Base-by-base conservation (phyloP, 92 coral and sea anemone species). In the Zoanthus gigantus region DNA sequence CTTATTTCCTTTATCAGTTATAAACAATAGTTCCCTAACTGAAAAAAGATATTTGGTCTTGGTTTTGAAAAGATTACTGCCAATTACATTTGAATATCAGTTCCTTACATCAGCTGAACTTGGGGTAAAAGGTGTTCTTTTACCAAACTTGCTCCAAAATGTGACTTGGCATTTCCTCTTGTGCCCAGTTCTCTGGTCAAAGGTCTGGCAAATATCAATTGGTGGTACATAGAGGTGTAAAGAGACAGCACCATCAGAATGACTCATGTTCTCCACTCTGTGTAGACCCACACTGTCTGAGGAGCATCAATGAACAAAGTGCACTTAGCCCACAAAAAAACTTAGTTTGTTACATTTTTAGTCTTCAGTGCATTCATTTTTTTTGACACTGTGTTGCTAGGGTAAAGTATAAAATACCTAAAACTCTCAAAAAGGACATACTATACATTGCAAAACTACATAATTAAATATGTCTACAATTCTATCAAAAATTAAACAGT, bases 121-220 rank as follows among this genome's bases (percentile, higher is more conserved):
- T 5, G 85, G 56, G 5, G 85, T 81, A 44, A 91, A 95, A 6
- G 98, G 95, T 56, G 96, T 91, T 67, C 97, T 87, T 14, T 74
- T 16, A 23, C 99, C 99, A 90, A 87, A 89, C 84, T 97, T 96
- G 88, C 97, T 92, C 92, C 93, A 95, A 83, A 97, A 97, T 72
- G 99, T 97, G 66, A 97, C 95, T 66, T 88, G 94, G 65, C 97
- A 95, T 57, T 87, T 84, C 29, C 95, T 76, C 67, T 88, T 92
- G 79, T 97, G 97, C 12, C 99, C 95, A 9, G 99, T 95, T 72
- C 99, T 89, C 90, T 95, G 98, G 90, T 97, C 99, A 92, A 97
- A 97, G 7, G 95, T 92, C 82, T 92, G 96, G 13, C 98, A 95
- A 84, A 91, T 78, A 83, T 97, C 99, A 92, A 97, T 95, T 67